Conservation (phyloP, 2,113 vertebrate species). For the Heterotilapia buettikoferi region DNA sequence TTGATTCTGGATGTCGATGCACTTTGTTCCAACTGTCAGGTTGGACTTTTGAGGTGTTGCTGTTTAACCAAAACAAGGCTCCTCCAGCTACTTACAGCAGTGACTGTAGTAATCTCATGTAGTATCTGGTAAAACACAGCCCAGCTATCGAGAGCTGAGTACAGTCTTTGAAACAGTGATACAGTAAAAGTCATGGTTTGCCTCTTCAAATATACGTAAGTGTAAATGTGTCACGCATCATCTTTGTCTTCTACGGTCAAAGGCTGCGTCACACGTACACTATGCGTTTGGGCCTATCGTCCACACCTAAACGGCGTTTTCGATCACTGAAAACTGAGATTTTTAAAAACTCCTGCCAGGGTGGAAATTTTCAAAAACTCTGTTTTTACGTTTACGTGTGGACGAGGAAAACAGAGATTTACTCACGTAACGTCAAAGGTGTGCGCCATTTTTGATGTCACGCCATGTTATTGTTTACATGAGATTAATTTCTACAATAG, state of each 20-base stretch:
- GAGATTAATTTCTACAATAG: background rate
- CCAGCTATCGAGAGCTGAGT: no score
- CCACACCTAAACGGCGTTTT: background rate
- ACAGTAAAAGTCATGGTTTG: rapidly evolving
- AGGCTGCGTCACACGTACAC: background rate
- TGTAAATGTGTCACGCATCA: background rate
- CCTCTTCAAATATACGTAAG: background rate
- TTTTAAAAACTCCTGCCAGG: background rate
- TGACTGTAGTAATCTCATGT: background rate
- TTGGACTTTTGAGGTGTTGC: background rate
- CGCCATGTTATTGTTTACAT: background rate
- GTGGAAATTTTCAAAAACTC: no score
- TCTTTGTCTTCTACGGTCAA: background rate
- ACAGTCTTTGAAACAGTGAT: background rate
- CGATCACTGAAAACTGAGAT: background rate
- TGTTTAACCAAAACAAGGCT: background rate
- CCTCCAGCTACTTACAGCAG: background rate
- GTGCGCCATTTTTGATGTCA: background rate
- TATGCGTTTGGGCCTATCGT: background rate
- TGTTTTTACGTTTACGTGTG: background rate
- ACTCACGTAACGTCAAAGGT: background rate
- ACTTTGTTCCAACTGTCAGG: background rate
- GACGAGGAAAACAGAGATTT: background rate
- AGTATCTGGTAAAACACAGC: background rate
- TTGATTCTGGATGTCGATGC: background rate